Conservation (phyloP, 2,113 vertebrate species). For the Megaceryle maxima region DNA sequence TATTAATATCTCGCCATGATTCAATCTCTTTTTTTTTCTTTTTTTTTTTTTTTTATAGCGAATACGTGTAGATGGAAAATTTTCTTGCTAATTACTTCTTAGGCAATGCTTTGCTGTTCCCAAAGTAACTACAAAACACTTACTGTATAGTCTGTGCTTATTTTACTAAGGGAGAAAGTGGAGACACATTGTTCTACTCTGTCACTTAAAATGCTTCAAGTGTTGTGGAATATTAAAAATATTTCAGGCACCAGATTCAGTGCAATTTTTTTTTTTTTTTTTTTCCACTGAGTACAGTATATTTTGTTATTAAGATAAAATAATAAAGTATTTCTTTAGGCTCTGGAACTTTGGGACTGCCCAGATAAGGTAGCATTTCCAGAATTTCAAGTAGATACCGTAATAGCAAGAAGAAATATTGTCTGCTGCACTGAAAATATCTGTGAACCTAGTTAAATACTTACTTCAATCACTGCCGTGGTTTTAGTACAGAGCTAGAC, state of each 20-base stretch:
- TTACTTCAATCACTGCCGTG: not conserved
- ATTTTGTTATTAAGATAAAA: not conserved
- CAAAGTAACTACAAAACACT: not conserved
- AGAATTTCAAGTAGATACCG: not conserved
- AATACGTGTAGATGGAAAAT: not conserved
- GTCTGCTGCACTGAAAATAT: not conserved
- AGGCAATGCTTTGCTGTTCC: not conserved
- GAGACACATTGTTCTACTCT: not conserved
- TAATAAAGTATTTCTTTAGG: not conserved
- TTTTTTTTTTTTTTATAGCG: not conserved
- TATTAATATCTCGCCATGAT: not conserved
- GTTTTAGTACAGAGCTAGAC: not conserved
- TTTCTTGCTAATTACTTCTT: conserved; percentile 8
- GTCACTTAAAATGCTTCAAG: not conserved
- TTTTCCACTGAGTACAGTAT: not conserved
- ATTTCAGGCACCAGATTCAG: not conserved
- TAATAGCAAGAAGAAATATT: not conserved
- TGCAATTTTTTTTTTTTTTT: not conserved
- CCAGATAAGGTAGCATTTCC: not conserved
- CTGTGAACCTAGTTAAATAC: not conserved
- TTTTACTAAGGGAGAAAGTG: not conserved
- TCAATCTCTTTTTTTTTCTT: not conserved
- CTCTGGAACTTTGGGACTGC: not conserved
- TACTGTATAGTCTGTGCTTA: not conserved
- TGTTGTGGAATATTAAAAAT: not conserved